These are phyloP conservation scores for Trisateles emortualis DNA, from an alignment of 2,888 invertebrate genomes.

Conservation along the genomic window DNA sequence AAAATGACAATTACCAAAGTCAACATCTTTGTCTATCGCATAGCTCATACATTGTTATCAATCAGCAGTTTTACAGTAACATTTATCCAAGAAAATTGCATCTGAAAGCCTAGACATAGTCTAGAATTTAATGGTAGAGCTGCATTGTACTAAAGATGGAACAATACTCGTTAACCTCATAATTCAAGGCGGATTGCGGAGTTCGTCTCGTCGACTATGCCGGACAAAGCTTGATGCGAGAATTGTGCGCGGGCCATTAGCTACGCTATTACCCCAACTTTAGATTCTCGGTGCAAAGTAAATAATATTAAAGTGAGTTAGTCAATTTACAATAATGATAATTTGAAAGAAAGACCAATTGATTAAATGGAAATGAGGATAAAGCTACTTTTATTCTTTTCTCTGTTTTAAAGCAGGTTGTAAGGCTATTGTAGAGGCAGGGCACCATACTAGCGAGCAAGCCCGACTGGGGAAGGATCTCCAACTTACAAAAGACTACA, in stretches of 20 bases:
- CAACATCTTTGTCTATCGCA: background rate
- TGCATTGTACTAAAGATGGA: conserved; percentile 16
- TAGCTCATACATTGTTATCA: background rate
- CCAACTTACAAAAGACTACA: no score
- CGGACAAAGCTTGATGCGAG: conserved; percentile 47
- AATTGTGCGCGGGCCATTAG: conserved; percentile 54
- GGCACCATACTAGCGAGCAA: no score
- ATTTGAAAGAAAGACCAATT: no score
- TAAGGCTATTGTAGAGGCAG: no score
- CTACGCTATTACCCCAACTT: conserved; percentile 12
- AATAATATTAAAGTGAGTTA: background rate
- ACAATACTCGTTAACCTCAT: conserved; percentile 45
- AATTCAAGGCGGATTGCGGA: conserved; percentile 57
- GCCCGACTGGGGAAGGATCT: no score
- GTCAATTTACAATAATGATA: background rate
- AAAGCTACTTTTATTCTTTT: no score
- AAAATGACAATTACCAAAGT: background rate
- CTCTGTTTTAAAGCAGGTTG: no score
- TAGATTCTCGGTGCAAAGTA: background rate
- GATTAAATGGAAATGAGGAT: background rate
- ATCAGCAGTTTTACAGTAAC: background rate
- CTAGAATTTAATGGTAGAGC: background rate
- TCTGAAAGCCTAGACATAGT: no score
- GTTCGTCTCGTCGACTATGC: conserved; percentile 45
- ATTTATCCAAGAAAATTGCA: background rate